A percentile compares a stretch with the other conserved stretches of the same genome.
Conservation (phyloP, 2,888 invertebrate genomes). For the Trachelus stipa region DNA sequence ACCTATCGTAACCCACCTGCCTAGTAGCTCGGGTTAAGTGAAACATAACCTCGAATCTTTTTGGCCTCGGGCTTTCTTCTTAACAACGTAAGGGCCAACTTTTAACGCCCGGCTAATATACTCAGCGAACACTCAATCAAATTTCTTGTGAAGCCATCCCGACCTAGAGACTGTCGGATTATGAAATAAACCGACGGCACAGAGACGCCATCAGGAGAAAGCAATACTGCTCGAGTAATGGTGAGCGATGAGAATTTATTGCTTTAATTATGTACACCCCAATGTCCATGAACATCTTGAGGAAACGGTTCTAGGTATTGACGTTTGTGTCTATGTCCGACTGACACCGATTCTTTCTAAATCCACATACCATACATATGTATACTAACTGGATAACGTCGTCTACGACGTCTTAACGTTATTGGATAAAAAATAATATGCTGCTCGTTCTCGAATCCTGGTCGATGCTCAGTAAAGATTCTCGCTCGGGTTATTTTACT, state of each 20-base stretch:
- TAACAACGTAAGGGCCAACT: background rate
- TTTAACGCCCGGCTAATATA: conserved; percentile 17
- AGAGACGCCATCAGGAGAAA: background rate
- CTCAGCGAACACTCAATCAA: conserved; percentile 19
- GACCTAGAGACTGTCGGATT: background rate
- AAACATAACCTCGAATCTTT: conserved; percentile 12
- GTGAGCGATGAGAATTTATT: background rate
- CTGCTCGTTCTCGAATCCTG: background rate
- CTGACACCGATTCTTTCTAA: background rate
- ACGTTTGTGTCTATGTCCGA: background rate
- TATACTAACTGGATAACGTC: background rate
- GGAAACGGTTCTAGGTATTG: background rate
- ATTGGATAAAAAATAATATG: background rate
- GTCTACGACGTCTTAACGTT: background rate
- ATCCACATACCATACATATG: background rate
- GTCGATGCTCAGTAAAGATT: background rate
- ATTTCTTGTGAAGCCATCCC: conserved; percentile 9
- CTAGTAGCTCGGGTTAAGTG: conserved; percentile 13
- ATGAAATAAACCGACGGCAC: background rate
- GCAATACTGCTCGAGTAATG: background rate
- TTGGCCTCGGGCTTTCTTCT: conserved; percentile 3
- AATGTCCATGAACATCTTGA: background rate
- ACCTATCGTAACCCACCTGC: background rate
- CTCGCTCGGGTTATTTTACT: background rate
- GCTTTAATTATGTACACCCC: background rate